Conservation (phyloP, 2,797 vertebrate genomes). For the Microcaecilia unicolor region DNA sequence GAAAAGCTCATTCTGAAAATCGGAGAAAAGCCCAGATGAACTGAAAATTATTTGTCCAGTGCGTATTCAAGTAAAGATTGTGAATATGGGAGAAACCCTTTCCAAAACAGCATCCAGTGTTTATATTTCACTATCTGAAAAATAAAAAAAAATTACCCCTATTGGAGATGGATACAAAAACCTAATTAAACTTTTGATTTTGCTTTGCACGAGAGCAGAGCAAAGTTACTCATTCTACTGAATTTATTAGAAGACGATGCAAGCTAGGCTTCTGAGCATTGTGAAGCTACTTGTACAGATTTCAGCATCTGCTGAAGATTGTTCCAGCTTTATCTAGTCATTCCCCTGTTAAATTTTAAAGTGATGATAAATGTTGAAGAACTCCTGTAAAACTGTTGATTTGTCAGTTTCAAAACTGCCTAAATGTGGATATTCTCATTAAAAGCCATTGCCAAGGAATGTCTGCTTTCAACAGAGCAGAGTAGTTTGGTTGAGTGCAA, state of each 20-base stretch:
- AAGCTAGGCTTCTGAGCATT: not conserved
- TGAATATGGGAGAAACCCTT: too few species aligned
- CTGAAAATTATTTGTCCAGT: too few species aligned
- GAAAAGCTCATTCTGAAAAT: too few species aligned
- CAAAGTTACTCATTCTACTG: slow-evolving; percentile 4
- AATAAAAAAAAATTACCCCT: too few species aligned
- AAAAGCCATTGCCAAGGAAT: slow-evolving; percentile 30
- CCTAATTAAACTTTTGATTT: too few species aligned
- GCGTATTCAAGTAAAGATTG: too few species aligned
- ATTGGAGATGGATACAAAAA: too few species aligned
- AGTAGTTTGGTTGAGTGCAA: slow-evolving; percentile 37
- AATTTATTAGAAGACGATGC: slow-evolving; percentile 9
- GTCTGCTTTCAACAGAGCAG: slow-evolving; percentile 43
- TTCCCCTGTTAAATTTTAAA: slow-evolving; percentile 29
- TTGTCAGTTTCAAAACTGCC: slow-evolving; percentile 38
- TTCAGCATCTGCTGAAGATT: not conserved
- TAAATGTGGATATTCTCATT: slow-evolving; percentile 46
- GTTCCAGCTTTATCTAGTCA: slow-evolving; percentile 21
- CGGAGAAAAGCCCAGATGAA: too few species aligned
- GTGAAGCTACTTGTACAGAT: not conserved
- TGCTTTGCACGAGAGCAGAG: slow-evolving; percentile 12
- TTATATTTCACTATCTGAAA: too few species aligned
- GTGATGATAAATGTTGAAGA: slow-evolving; percentile 43
- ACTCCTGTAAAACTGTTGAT: slow-evolving; percentile 44
- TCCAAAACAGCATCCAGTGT: too few species aligned